A percentile compares a stretch with the other conserved stretches of the same genome.
Conservation (phyloP, 2,888 invertebrate genomes). For the Platycnemis pennipes region DNA sequence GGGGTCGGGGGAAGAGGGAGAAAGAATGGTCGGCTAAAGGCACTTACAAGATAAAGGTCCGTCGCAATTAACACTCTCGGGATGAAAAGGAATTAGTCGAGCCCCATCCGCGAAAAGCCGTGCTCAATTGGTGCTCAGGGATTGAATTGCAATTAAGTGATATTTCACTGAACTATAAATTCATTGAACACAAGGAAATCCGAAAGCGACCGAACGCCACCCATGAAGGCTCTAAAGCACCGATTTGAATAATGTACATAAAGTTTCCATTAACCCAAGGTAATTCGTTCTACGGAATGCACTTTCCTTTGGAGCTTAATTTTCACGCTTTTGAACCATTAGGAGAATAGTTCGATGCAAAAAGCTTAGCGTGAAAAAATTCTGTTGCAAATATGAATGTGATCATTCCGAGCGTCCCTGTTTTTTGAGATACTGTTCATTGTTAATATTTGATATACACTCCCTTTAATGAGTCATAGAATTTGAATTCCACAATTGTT, state of each 20-base stretch:
- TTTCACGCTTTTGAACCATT: too few relatives aligned
- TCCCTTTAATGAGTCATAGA: too few relatives aligned
- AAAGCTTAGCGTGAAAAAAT: too few relatives aligned
- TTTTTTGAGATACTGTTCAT: too few relatives aligned
- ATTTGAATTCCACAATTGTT: too few relatives aligned
- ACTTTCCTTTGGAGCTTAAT: too few relatives aligned
- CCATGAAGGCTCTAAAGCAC: not conserved
- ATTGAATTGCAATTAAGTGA: not conserved
- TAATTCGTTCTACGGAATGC: not conserved
- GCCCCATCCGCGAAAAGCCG: not conserved
- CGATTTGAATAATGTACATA: not conserved
- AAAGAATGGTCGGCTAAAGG: conserved; percentile 14
- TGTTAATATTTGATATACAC: too few relatives aligned
- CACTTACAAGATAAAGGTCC: conserved; percentile 2
- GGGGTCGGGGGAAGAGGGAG: conserved; percentile 11
- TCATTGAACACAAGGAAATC: not conserved
- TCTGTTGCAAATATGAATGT: too few relatives aligned
- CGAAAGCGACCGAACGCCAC: not conserved
- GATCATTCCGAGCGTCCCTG: too few relatives aligned
- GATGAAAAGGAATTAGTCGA: not conserved
- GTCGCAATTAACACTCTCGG: not conserved
- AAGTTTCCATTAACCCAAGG: not conserved
- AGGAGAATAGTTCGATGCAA: too few relatives aligned
- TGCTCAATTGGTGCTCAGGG: not conserved
- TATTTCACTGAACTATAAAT: not conserved